Evolutionary conservation across 2,888 invertebrate genomes (phyloP).

Genomic region (Pheosia gnoma): DNA sequence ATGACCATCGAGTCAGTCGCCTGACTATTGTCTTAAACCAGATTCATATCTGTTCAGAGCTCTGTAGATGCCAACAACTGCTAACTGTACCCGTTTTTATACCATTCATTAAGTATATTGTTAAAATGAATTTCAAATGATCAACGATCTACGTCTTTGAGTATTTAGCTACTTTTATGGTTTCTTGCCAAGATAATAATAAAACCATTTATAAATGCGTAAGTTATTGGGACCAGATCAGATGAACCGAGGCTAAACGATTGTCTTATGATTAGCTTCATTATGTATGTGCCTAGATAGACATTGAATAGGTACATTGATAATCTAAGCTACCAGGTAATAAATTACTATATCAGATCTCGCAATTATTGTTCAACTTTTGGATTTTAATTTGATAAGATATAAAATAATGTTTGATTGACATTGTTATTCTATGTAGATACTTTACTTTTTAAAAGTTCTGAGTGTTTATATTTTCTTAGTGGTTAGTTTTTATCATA

Average conservation of each 20-base stretch:
- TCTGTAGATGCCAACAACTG: slow-evolving; percentile 14
- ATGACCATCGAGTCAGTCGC: slow-evolving; percentile 21
- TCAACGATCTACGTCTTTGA: not conserved
- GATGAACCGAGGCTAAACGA: too few species aligned
- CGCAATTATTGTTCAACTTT: too few species aligned
- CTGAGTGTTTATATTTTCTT: not conserved
- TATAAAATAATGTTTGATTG: too few species aligned
- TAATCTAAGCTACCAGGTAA: too few species aligned
- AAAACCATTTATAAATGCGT: not conserved
- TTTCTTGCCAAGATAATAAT: not conserved
- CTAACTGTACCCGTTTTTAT: slow-evolving; percentile 21
- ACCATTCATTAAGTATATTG: slow-evolving; percentile 19
- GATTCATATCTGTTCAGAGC: slow-evolving; percentile 27
- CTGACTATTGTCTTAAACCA: slow-evolving; percentile 40
- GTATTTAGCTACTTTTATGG: not conserved
- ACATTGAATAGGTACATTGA: too few species aligned
- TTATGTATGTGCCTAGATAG: too few species aligned
- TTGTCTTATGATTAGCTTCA: too few species aligned
- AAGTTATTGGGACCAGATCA: not conserved
- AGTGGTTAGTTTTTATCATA: not conserved
- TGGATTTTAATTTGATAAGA: too few species aligned
- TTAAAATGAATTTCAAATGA: not conserved
- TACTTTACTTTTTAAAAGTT: too few species aligned
- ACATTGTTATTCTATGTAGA: too few species aligned
- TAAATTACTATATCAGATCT: too few species aligned